These are phyloP conservation scores for Agonum fuliginosum DNA, from an alignment of 2,888 invertebrate species.

Conservation along the genomic window DNA sequence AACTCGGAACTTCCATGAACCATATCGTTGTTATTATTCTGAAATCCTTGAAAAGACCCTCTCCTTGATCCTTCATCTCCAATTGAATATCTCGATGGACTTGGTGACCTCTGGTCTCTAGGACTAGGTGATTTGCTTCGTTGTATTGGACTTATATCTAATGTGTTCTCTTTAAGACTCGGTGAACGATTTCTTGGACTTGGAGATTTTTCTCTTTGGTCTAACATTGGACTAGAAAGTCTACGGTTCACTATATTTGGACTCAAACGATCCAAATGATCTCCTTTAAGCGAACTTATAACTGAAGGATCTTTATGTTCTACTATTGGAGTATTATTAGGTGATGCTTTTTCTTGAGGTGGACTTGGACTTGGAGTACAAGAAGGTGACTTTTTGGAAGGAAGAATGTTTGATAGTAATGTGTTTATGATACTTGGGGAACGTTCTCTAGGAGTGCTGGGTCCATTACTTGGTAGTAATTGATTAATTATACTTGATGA, in stretches of 20 bases:
- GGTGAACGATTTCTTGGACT: slow-evolving; percentile 61
- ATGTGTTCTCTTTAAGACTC: slow-evolving; percentile 41
- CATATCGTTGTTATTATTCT: slow-evolving; percentile 71
- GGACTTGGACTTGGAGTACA: slow-evolving; percentile 58
- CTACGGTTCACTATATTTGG: slow-evolving; percentile 45
- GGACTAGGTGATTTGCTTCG: slow-evolving; percentile 64
- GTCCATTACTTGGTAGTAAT: slow-evolving; percentile 34
- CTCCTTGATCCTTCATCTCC: slow-evolving; percentile 29
- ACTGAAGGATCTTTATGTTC: slow-evolving; percentile 40
- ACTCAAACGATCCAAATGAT: slow-evolving; percentile 50
- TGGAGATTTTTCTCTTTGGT: slow-evolving; percentile 53
- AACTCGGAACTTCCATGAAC: slow-evolving; percentile 85
- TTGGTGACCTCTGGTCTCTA: slow-evolving; percentile 57
- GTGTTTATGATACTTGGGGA: slow-evolving; percentile 44
- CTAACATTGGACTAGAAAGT: slow-evolving; percentile 45
- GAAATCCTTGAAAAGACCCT: slow-evolving; percentile 42
- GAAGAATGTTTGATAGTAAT: slow-evolving; percentile 27
- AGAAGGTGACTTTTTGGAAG: slow-evolving; percentile 34
- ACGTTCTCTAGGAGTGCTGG: slow-evolving; percentile 27
- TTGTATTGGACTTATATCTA: slow-evolving; percentile 22
- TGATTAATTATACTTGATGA: slow-evolving; percentile 42
- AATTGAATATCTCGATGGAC: slow-evolving; percentile 38
- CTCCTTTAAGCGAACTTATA: slow-evolving; percentile 44
- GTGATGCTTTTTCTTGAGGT: slow-evolving; percentile 46
- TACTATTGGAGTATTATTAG: slow-evolving; percentile 10